Base-by-base conservation (phyloP, 2,797 vertebrate species). In the Margarornis squamiger region DNA sequence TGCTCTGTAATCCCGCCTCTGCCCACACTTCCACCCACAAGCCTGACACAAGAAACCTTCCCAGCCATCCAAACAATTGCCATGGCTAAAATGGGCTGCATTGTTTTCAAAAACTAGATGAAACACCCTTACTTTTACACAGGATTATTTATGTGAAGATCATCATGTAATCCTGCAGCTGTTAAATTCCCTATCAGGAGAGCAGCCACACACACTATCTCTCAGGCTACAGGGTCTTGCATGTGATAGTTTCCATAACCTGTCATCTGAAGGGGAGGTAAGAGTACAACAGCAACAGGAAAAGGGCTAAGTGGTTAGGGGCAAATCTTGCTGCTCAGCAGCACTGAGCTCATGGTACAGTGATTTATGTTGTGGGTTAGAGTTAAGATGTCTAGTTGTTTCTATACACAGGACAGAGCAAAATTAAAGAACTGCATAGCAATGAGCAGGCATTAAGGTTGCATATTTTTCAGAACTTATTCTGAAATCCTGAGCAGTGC, bases 271-370 rank as follows among this genome's bases (percentile, higher is more conserved):
- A 65, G 26, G 30, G 36, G 13, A 66, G 14, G 17, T 2, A 3
- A 77, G 23, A 10, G 23, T 45, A 79, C 29, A 43, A 12, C 26
- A 43, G 18, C 0, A 3, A 38, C 62, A 26, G 34, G 41, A 73
- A 83, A 85, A 46, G 23, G 18, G 3, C 13, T 59, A 9, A 70
- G 55, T 55, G 32, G 22, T 38, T 54, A 32, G 36, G 66, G 20
- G 30, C 5, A 49, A 72, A 51, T 52, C 26, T 59, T 66, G 55
- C 43, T 1, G 1, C 21, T 55, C 38, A 91, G 49, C 51, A 67
- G 27, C 55, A n/a, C 10, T 1, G 1, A 43, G 20, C 0, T 4
- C 0, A 0, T 7, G 17, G 36, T 45, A 9, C 12, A 34, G 46
- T 39, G 49, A 54, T 62, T 67, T 54, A 4, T 19, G 12, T 34